These are phyloP conservation scores for Lasiurus cinereus DNA, from an alignment of 2,113 vertebrate species.

Conservation along the genomic window DNA sequence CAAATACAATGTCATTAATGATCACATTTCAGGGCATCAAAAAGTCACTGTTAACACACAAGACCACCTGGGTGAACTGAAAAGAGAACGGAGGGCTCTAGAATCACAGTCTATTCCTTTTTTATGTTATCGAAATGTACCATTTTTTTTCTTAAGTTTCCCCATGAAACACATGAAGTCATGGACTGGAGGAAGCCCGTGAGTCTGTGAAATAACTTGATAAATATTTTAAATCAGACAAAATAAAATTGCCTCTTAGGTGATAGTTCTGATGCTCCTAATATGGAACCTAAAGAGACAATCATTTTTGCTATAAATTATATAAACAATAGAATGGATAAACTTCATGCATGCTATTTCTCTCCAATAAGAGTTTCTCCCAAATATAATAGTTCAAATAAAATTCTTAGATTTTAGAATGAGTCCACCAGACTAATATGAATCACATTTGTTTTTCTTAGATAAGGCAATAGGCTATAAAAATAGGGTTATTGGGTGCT, in stretches of 20 bases:
- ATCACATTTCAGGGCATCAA: constrained; percentile 19
- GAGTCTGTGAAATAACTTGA: neutral
- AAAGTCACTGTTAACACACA: neutral
- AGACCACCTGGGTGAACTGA: neutral
- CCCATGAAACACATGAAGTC: neutral
- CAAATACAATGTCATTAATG: neutral
- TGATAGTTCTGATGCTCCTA: neutral
- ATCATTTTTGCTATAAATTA: constrained; percentile 26
- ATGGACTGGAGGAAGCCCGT: neutral
- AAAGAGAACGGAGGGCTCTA: neutral
- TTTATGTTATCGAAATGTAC: neutral
- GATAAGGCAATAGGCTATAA: neutral
- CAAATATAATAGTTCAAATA: constrained; percentile 5
- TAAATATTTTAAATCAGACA: constrained; percentile 27
- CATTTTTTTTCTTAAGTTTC: neutral
- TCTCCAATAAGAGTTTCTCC: neutral
- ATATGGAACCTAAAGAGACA: neutral
- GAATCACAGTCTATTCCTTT: neutral
- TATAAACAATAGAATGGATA: neutral
- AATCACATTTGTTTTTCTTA: neutral
- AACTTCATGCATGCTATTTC: neutral
- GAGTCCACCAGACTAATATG: neutral
- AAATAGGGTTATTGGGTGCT: neutral
- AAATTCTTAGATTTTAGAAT: constrained; percentile 17
- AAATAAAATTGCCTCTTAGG: neutral